Conservation (phyloP, 2,797 vertebrate species). For the Scolopax rusticola region DNA sequence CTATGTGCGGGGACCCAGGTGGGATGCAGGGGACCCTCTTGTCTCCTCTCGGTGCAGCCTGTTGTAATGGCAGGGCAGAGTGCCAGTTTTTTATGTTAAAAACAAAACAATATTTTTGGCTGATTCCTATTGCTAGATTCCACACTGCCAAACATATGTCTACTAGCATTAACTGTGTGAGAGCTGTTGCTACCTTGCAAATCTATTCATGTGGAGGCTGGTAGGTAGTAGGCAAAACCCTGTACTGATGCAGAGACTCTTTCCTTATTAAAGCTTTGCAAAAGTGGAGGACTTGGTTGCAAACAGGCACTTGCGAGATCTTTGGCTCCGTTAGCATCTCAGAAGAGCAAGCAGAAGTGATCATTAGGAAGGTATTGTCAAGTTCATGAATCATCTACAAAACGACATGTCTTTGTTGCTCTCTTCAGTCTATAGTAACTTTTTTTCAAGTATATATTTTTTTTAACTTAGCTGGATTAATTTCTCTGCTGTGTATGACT, state of each 20-base stretch:
- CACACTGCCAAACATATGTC: background rate
- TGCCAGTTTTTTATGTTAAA: background rate
- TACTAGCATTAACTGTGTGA: background rate
- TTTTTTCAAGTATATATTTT: background rate
- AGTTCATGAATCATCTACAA: background rate
- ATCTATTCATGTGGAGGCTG: background rate
- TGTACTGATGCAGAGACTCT: fast-evolving
- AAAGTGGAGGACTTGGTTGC: background rate
- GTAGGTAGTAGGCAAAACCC: background rate
- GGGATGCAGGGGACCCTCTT: background rate
- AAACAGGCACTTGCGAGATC: background rate
- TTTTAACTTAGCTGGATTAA: background rate
- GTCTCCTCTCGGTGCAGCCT: background rate
- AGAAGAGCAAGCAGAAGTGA: background rate
- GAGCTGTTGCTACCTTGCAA: background rate
- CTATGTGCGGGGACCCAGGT: background rate
- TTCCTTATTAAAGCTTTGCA: background rate
- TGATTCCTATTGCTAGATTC: background rate
- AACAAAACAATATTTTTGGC: background rate
- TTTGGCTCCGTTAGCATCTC: background rate
- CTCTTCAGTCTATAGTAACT: background rate
- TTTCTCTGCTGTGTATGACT: background rate
- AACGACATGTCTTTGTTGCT: background rate
- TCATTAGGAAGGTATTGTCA: background rate
- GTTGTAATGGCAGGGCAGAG: background rate